Evolutionary conservation across 2,113 vertebrate genomes (phyloP), one percentile per base, ranked within the genome.

Genomic region (Mungos mungo): DNA sequence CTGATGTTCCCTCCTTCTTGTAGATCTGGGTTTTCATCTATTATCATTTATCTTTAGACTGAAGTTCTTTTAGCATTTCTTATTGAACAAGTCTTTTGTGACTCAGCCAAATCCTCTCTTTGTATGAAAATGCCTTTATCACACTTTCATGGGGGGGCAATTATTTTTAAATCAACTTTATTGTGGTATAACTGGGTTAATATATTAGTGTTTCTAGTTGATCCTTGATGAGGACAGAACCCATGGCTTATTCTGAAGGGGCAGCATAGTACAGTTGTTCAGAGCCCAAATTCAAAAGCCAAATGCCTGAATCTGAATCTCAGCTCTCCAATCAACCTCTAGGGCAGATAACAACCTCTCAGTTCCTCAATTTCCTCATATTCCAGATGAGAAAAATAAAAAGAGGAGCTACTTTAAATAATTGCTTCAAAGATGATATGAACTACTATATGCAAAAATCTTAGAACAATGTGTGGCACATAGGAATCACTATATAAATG

Each of bases 41-140:
- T 14, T 93, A 31, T 66, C 81, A 93, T 79, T 92, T 89, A 66
- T 79, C 69, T 54, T 92, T 71, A 76, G 38, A 50, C 81, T 90
- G 33, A 94, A 82, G 11, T 38, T 57, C 33, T 41, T 93, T 71
- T 66, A 88, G 23, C 33, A 50, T 90, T 94, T 95, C 41, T 38
- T 79, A 74, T 21, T 86, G 45, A 94, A 94, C 14, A 74, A 13
- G 1, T 86, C 13, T 69, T 2, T 65, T 84, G 84, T 19, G 19
- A 23, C 57, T 60, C 8, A 25, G 21, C 91, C 15, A 95, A 88
- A 92, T 94, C 66, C 2, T 82, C 25, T 82, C 71, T 54, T 88
- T 74, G 41, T 92, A 50, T 92, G 7, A 77, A 82, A 96, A 92
- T 83, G 11, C 25, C 21, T 52, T n/a, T 89, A 74, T 74, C 88